Percentiles rank a stretch among this genome's conserved stretches.
These are phyloP conservation scores for Lepidothrix coronata DNA, from an alignment of 2,113 vertebrate species.

Conservation along the genomic window DNA sequence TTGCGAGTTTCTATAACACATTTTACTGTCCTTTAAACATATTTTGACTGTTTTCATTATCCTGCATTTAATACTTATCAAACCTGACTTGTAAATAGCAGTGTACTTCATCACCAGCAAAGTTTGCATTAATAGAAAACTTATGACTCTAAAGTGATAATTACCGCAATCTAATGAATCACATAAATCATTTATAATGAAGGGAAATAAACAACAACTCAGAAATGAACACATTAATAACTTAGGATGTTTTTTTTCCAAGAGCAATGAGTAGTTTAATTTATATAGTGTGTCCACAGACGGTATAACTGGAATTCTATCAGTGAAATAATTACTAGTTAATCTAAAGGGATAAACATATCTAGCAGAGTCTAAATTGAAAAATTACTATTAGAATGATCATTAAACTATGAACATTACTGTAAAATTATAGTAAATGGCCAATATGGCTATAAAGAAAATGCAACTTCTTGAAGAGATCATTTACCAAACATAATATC, in stretches of 20 bases:
- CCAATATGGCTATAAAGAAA: background rate
- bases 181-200: slow-evolving; percentile 79
- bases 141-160: slow-evolving; percentile 75
- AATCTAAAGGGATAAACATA: slow-evolving; percentile 66
- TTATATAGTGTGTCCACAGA: slow-evolving; percentile 59
- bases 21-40: slow-evolving; percentile 44
- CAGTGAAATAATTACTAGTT: slow-evolving; percentile 71
- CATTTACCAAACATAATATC: background rate
- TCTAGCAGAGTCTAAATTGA: slow-evolving; percentile 47
- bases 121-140: slow-evolving; percentile 55
- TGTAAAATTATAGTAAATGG: background rate
- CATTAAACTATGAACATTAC: slow-evolving; percentile 39
- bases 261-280: slow-evolving; percentile 67
- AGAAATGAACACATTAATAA: slow-evolving; percentile 72
- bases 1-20: background rate
- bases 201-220: slow-evolving; percentile 68
- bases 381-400: slow-evolving; percentile 59
- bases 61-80: slow-evolving; percentile 24
- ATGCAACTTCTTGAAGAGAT: background rate
- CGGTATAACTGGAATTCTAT: slow-evolving; percentile 56
- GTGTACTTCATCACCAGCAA: slow-evolving; percentile 50
- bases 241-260: slow-evolving; percentile 27
- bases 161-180: slow-evolving; percentile 78
- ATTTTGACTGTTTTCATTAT: slow-evolving; percentile 57
- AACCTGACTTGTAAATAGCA: slow-evolving; percentile 40